Percentiles rank a stretch among this genome's conserved stretches.
Conservation (phyloP, 2,797 vertebrate species). For the Denticeps clupeoides region DNA sequence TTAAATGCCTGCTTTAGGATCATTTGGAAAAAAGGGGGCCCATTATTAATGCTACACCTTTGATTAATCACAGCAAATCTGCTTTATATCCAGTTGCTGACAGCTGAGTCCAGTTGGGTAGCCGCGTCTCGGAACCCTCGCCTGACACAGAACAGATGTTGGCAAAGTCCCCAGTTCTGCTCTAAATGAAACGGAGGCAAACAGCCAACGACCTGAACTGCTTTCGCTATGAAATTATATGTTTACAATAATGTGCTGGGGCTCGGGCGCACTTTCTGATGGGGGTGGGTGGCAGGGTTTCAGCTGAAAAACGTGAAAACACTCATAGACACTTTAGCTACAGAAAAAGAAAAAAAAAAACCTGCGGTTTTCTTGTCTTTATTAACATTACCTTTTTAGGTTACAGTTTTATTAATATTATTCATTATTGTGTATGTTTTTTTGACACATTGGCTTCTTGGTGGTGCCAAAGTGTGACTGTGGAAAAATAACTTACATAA, state of each 20-base stretch:
- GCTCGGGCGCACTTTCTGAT: constrained; percentile 36
- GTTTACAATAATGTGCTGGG: constrained; percentile 67
- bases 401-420: no score
- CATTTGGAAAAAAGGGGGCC: constrained; percentile 33
- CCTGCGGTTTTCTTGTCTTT: no score
- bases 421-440: no score
- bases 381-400: no score
- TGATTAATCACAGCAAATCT: constrained; percentile 67
- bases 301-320: no score
- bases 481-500: no score
- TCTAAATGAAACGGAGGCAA: constrained; percentile 65
- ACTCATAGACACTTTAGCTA: no score
- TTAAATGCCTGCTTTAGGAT: constrained; percentile 42
- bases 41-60: constrained; percentile 59
- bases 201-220: constrained; percentile 65
- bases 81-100: constrained; percentile 55
- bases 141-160: constrained; percentile 74
- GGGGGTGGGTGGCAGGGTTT: not conserved
- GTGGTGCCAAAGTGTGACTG: no score
- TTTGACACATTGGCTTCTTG: no score
- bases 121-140: constrained; percentile 40
- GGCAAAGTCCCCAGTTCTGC: constrained; percentile 49
- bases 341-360: no score
- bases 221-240: constrained; percentile 68
- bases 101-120: constrained; percentile 42